Evolutionary conservation across 1,140 invertebrate genomes (phyloP).

Genomic region (Sinella curviseta): DNA sequence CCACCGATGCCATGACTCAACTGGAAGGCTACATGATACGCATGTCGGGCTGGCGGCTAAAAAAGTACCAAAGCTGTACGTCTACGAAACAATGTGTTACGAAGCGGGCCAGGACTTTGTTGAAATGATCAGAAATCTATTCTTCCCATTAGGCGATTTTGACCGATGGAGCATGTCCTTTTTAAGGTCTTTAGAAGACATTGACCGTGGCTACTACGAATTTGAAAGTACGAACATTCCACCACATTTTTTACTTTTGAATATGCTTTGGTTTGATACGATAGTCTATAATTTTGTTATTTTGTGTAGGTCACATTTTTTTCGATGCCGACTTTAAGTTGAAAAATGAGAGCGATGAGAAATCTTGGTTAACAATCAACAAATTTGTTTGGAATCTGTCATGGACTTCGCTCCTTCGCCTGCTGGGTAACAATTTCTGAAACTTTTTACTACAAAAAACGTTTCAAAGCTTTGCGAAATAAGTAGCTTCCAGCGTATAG

Average conservation of each 20-base stretch:
- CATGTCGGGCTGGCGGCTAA: neutral
- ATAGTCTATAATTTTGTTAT: constrained; percentile 64
- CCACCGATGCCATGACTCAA: neutral
- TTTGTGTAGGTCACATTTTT: constrained; percentile 59
- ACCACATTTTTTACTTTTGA: constrained; percentile 54
- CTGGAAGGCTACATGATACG: neutral
- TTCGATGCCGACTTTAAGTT: constrained; percentile 64
- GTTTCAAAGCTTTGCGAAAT: no score
- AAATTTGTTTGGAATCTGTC: constrained; percentile 51
- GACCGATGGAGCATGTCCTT: constrained; percentile 88
- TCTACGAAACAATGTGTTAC: constrained; percentile 98
- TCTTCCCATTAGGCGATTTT: constrained; percentile 86
- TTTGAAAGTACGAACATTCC: constrained; percentile 81
- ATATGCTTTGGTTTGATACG: no score
- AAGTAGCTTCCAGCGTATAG: no score
- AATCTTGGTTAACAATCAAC: constrained; percentile 47
- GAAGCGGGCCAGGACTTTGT: constrained; percentile 92
- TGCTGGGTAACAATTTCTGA: constrained; percentile 47
- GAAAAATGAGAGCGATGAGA: constrained; percentile 35
- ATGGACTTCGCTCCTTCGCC: constrained; percentile 50
- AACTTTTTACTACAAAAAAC: constrained; percentile 47
- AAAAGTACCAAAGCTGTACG: constrained; percentile 58
- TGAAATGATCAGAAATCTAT: constrained; percentile 83
- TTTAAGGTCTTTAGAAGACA: constrained; percentile 91
- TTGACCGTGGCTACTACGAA: constrained; percentile 92